Percentiles rank a stretch among this genome's conserved stretches.
phyloP scores from a whole-genome alignment of 2,113 vertebrate genomes.

The Chloroceryle aenea region DNA sequence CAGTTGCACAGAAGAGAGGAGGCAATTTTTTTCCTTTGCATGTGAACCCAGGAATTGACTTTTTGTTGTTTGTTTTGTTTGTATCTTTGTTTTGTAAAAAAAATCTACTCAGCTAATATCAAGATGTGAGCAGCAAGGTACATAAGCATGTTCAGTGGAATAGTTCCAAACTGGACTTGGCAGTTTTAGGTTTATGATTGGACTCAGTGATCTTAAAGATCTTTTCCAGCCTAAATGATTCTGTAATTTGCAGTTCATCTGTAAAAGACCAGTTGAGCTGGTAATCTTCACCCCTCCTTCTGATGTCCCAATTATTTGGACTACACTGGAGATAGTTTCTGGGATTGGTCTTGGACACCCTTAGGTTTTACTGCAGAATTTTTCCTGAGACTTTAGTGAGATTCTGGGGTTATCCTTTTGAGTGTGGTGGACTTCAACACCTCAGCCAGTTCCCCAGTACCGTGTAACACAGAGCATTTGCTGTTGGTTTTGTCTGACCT shows the following conservation, averaged over 20 bases:
- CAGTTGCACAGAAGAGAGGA: neutral
- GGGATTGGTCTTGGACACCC: neutral
- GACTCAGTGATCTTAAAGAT: neutral
- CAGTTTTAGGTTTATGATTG: neutral
- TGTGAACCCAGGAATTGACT: neutral
- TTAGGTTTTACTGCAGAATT: neutral
- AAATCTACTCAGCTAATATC: neutral
- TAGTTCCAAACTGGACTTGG: neutral
- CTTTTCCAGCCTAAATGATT: neutral
- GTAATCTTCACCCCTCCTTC: neutral
- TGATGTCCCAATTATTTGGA: neutral
- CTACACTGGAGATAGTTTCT: neutral
- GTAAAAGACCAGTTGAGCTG: neutral
- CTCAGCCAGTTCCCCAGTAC: neutral
- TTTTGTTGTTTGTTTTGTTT: too few species aligned
- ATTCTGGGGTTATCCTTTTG: neutral
- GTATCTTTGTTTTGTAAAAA: neutral
- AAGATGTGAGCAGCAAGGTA: neutral
- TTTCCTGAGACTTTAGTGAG: neutral
- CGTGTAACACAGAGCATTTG: neutral
- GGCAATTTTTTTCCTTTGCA: neutral
- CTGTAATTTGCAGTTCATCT: neutral
- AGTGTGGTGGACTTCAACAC: neutral
- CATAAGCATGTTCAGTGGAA: neutral
- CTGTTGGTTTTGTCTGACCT: neutral